A percentile compares a stretch with the other conserved stretches of the same genome.
These are phyloP conservation scores for Antennarius maculatus DNA, from an alignment of 2,797 vertebrate genomes.

Conservation along the genomic window DNA sequence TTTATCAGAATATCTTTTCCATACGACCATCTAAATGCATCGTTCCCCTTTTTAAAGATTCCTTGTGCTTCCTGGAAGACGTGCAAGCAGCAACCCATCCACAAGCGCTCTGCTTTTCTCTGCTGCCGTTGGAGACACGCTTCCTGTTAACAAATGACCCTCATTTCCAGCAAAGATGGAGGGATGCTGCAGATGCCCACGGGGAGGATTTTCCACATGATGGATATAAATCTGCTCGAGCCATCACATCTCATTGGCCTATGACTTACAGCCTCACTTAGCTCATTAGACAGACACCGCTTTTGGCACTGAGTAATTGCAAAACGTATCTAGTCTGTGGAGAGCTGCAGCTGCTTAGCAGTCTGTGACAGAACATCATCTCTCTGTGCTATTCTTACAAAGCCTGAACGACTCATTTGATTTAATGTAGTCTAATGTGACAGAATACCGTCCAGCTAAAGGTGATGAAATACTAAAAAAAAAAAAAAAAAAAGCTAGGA, in stretches of 20 bases:
- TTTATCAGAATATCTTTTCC: background rate
- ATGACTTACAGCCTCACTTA: slow-evolving; percentile 54
- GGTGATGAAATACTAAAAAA: background rate
- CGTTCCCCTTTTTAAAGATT: slow-evolving; percentile 38
- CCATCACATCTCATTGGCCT: slow-evolving; percentile 62
- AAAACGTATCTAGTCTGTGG: slow-evolving; percentile 43
- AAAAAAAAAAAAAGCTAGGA: background rate
- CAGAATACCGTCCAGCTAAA: background rate
- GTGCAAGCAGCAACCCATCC: slow-evolving; percentile 26
- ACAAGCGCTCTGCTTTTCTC: slow-evolving; percentile 38
- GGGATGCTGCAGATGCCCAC: slow-evolving; percentile 41
- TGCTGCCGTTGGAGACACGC: slow-evolving; percentile 41
- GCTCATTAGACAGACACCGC: slow-evolving; percentile 63
- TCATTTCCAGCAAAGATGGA: slow-evolving; percentile 48
- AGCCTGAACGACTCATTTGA: slow-evolving; percentile 11
- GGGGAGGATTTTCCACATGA: slow-evolving; percentile 55
- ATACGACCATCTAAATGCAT: background rate
- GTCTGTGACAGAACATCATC: slow-evolving; percentile 42
- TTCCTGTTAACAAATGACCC: slow-evolving; percentile 55
- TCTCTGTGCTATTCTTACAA: slow-evolving; percentile 17
- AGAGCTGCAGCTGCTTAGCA: slow-evolving; percentile 42
- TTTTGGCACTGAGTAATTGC: slow-evolving; percentile 55
- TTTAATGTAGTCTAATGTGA: slow-evolving; percentile 18
- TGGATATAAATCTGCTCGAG: slow-evolving; percentile 66
- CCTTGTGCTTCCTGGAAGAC: slow-evolving; percentile 12